phyloP scores from a whole-genome alignment of 2,888 invertebrate genomes.

The Peribatodes rhomboidaria region DNA sequence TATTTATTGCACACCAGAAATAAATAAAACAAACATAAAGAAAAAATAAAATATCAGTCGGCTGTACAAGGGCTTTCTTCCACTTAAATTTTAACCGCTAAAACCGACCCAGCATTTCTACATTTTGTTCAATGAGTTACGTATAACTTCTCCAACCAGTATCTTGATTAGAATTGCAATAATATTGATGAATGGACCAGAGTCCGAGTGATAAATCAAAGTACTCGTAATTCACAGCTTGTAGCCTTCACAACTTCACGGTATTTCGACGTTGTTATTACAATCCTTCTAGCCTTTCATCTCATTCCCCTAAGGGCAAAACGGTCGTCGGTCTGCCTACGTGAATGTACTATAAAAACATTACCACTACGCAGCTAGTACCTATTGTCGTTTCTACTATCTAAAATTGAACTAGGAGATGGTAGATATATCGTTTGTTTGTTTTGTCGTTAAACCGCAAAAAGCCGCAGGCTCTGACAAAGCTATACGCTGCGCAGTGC shows the following conservation, averaged over 20 bases:
- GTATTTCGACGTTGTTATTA: conserved; percentile 2
- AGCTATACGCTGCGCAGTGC: neutral
- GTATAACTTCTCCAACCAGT: too few species aligned
- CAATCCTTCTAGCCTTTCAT: conserved; percentile 7
- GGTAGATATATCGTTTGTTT: too few species aligned
- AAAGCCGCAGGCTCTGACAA: neutral
- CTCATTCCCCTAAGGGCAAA: conserved; percentile 9
- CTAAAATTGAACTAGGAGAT: neutral
- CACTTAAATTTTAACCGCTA: too few species aligned
- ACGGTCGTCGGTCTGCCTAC: conserved; percentile 2
- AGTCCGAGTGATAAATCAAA: neutral
- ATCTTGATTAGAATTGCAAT: too few species aligned
- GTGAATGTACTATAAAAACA: conserved; percentile 4
- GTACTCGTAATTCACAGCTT: neutral
- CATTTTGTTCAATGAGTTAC: too few species aligned
- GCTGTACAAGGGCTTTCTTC: too few species aligned
- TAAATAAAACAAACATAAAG: too few species aligned
- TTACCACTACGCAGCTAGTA: neutral
- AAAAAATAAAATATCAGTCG: too few species aligned
- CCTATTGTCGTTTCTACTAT: neutral
- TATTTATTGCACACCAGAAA: too few species aligned
- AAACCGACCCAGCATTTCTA: too few species aligned
- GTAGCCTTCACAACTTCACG: neutral
- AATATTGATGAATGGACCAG: neutral
- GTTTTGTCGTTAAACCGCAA: neutral